A percentile compares a stretch with the other conserved stretches of the same genome.
Evolutionary conservation across 2,113 vertebrate species (phyloP).

Genomic region (Sceloporus tristichus): DNA sequence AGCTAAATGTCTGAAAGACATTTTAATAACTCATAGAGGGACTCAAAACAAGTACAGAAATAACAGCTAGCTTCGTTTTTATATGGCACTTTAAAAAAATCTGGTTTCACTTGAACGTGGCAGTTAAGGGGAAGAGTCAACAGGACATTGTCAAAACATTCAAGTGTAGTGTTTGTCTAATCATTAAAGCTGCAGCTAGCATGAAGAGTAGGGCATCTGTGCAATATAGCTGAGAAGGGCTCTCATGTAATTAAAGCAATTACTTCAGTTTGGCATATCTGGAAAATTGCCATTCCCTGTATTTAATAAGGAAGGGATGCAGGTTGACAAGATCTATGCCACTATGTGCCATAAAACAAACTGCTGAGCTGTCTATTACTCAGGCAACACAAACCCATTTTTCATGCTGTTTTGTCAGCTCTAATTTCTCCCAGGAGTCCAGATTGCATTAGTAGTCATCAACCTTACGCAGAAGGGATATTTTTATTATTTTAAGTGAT

Average conservation of each 20-base stretch:
- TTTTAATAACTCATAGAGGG: neutral
- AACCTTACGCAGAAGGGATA: neutral
- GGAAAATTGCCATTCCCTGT: constrained; percentile 27
- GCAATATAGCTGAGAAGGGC: constrained; percentile 16
- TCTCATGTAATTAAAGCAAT: constrained; percentile 41
- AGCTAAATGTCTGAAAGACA: neutral
- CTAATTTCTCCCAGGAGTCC: neutral
- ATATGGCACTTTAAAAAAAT: neutral
- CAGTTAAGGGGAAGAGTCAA: neutral
- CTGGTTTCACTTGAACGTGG: neutral
- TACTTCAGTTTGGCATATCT: constrained; percentile 33
- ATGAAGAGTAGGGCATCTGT: neutral
- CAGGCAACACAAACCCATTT: neutral
- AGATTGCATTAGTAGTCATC: constrained; percentile 24
- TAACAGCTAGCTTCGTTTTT: neutral
- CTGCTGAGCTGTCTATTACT: neutral
- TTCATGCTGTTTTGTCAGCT: constrained; percentile 5
- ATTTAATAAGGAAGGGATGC: constrained; percentile 18
- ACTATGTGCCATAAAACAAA: neutral
- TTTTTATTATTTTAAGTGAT: constrained; percentile 1
- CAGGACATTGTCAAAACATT: constrained; percentile 3
- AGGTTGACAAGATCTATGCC: constrained; percentile 25
- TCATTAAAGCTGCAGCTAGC: neutral
- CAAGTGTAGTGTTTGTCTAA: neutral
- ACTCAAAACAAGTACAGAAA: neutral